Evolutionary conservation across 2,797 vertebrate genomes (phyloP), one percentile per base, ranked within the genome.

Genomic region (Mionectes olivaceus): DNA sequence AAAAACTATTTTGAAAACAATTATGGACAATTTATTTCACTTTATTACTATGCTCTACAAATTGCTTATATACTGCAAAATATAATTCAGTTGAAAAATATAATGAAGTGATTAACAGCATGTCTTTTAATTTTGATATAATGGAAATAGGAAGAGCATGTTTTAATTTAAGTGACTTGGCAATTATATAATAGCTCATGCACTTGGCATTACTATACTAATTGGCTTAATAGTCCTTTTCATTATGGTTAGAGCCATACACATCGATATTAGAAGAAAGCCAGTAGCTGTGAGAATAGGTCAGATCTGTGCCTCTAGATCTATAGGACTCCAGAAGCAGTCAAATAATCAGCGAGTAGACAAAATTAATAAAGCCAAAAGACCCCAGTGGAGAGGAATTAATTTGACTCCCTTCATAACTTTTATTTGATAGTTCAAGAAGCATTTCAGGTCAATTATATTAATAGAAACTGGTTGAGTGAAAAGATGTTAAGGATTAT

Each of bases 401-500:
- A 74, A 94, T 85, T 86, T 89, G 56, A 83, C 79, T 88, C 47
- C 22, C 61, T 91, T 76, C 77, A n/a, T 86, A 93, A 95, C 69
- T 93, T 95, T 52, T 50, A 63, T 92, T 77, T 93, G 55, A 79
- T 46, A 91, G 70, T 50, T 95, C 80, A 90, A 93, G 69, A 86
- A 94, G 44, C 69, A 76, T 93, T 95, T 95, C 84, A 87, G 81
- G 82, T 96, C 93, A 95, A 90, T 90, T 63, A 77, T 55, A 94
- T 94, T 95, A 94, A 91, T 90, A 95, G 90, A 95, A 93, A 89
- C 70, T 59, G 57, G 21, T 75, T 89, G 90, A 95, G 57, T 87
- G 90, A 96, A 95, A 91, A 94, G 71, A 92, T 76, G 70, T 71
- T 95, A 95, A 96, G 92, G 90, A 94, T 67, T 73, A 92, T 76